Evolutionary conservation across 2,113 vertebrate species (phyloP).

Genomic region (Perccottus glenii): DNA sequence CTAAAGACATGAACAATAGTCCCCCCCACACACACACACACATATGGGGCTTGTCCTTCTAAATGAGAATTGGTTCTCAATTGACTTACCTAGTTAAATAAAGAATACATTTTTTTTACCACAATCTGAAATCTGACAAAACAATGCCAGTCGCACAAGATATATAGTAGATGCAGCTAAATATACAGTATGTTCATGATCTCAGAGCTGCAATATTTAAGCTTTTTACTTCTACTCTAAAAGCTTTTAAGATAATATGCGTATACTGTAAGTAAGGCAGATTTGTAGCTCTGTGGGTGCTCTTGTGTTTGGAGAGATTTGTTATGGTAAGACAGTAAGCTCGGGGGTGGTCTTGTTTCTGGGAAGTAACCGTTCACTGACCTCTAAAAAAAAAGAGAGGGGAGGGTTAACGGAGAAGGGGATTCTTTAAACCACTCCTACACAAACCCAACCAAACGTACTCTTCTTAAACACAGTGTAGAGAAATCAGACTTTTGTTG

Average conservation of each 20-base stretch:
- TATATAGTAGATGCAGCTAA: background rate
- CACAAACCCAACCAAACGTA: constrained; percentile 15
- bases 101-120: too few relatives aligned
- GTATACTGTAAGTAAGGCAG: too few relatives aligned
- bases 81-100: too few relatives aligned
- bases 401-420: constrained; percentile 30
- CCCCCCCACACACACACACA: too few relatives aligned
- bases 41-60: too few relatives aligned
- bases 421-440: constrained; percentile 27
- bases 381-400: constrained; percentile 40
- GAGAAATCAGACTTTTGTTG: constrained; percentile 1
- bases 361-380: constrained; percentile 65
- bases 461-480: constrained; percentile 28
- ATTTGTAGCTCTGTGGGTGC: background rate
- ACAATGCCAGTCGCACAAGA: too few relatives aligned
- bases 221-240: too few relatives aligned
- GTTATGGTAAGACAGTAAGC: constrained; percentile 53
- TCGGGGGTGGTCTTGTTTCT: constrained; percentile 59
- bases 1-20: too few relatives aligned
- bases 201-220: too few relatives aligned
- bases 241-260: too few relatives aligned
- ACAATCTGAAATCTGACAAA: too few relatives aligned
- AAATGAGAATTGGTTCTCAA: too few relatives aligned
- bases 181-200: constrained; percentile 10
- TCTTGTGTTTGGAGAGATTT: constrained; percentile 48